These are phyloP conservation scores for Luidia sarsii DNA, from an alignment of 53 echinoderm and acorn worm genomes.

Conservation along the genomic window DNA sequence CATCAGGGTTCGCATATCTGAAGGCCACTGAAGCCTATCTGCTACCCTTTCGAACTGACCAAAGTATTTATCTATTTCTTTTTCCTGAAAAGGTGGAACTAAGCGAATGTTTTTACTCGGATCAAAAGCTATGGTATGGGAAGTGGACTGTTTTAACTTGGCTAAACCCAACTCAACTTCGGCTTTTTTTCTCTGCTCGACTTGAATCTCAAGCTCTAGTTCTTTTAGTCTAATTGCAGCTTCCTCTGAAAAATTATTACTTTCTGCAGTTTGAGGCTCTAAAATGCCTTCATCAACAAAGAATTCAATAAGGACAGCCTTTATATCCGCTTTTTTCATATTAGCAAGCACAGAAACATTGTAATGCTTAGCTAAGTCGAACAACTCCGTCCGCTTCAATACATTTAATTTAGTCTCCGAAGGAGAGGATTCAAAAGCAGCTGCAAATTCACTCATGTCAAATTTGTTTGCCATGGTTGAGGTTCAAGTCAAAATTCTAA, in stretches of 20 bases:
- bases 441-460: conserved; percentile 6
- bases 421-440: not conserved
- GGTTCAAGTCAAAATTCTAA: not conserved
- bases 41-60: conserved; percentile 32
- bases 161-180: not conserved
- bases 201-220: conserved; percentile 15
- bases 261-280: not conserved
- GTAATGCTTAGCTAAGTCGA: conserved; percentile 14
- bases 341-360: conserved; percentile 8
- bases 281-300: not conserved
- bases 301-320: conserved; percentile 4
- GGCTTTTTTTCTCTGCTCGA: not conserved
- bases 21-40: not conserved
- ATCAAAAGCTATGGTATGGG: not conserved
- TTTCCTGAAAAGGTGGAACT: conserved; percentile 11
- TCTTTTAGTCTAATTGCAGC: not conserved
- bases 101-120: conserved; percentile 14
- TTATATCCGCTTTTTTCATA: conserved; percentile 23
- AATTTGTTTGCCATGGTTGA: conserved; percentile 23
- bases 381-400: conserved; percentile 19
- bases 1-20: conserved; percentile 4
- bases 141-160: not conserved
- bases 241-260: not conserved
- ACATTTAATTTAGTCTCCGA: conserved; percentile 9
- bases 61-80: conserved; percentile 11